A percentile compares a stretch with the other conserved stretches of the same genome.
phyloP scores from a whole-genome alignment of 2,113 vertebrate genomes.

The Eleginops maclovinus region DNA sequence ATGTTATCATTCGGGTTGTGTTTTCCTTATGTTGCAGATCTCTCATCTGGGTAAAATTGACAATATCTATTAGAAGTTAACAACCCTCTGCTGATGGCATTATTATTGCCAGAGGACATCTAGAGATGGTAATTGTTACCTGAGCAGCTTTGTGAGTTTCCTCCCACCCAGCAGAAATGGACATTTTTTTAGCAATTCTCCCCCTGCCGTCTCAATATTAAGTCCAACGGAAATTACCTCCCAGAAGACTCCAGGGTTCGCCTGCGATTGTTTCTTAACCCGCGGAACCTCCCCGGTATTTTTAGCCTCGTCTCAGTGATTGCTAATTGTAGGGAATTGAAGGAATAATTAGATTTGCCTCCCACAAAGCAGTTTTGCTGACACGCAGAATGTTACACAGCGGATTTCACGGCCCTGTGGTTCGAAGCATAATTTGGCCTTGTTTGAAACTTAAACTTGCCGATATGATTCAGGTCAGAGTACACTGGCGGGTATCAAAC shows the following conservation, averaged over 20 bases:
- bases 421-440: slow-evolving; percentile 23
- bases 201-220: slow-evolving; percentile 30
- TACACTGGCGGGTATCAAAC: not conserved
- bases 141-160: slow-evolving; percentile 50
- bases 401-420: slow-evolving; percentile 6
- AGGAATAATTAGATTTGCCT: slow-evolving; percentile 54
- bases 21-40: slow-evolving; percentile 50
- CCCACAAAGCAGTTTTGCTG: slow-evolving; percentile 38
- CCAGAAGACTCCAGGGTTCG: slow-evolving; percentile 20
- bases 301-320: slow-evolving; percentile 35
- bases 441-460: slow-evolving; percentile 12
- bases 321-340: slow-evolving; percentile 25
- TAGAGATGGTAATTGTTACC: slow-evolving; percentile 68
- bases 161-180: slow-evolving; percentile 48
- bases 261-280: slow-evolving; percentile 22
- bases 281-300: slow-evolving; percentile 30
- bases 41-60: slow-evolving; percentile 64
- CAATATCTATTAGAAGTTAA: slow-evolving; percentile 68
- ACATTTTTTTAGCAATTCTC: slow-evolving; percentile 57
- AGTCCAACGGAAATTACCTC: slow-evolving; percentile 45
- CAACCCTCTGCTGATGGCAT: slow-evolving; percentile 62
- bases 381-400: slow-evolving; percentile 13
- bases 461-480: not conserved
- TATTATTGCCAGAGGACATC: slow-evolving; percentile 64
- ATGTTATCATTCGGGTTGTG: slow-evolving; percentile 31